Evolutionary conservation across 2,888 invertebrate genomes (phyloP).

Genomic region (Euclidia mi): DNA sequence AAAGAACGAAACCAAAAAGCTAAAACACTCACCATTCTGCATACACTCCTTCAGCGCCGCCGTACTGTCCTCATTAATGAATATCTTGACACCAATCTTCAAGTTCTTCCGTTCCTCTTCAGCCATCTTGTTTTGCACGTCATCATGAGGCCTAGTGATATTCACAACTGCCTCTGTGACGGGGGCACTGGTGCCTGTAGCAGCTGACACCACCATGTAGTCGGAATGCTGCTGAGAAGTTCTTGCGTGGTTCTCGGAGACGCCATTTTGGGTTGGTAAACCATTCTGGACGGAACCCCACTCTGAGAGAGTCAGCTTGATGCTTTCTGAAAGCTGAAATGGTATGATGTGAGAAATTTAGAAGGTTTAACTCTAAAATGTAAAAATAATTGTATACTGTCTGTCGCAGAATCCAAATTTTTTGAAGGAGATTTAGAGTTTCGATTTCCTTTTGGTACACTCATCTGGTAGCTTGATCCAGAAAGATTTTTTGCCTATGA

Average conservation of each 20-base stretch:
- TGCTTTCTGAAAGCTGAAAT: constrained; percentile 84
- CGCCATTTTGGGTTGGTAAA: constrained; percentile 71
- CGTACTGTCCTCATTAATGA: constrained; percentile 93
- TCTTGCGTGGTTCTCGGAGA: constrained; percentile 58
- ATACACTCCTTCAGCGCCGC: constrained; percentile 93
- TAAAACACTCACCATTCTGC: constrained; percentile 90
- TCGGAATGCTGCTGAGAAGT: constrained; percentile 67
- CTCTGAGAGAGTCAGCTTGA: constrained; percentile 84
- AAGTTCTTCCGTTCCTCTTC: constrained; percentile 93
- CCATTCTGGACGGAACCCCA: constrained; percentile 77
- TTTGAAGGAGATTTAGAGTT: too few species aligned
- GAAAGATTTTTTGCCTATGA: too few species aligned
- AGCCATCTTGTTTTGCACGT: constrained; percentile 91
- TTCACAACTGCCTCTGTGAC: constrained; percentile 78
- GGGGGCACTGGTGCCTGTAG: constrained; percentile 48
- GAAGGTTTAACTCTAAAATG: too few species aligned
- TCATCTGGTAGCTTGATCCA: too few species aligned
- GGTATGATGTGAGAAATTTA: too few species aligned
- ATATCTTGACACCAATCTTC: constrained; percentile 96
- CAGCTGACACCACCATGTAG: constrained; percentile 77
- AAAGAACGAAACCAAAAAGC: too few species aligned
- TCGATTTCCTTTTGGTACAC: too few species aligned
- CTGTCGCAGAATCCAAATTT: too few species aligned
- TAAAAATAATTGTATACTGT: too few species aligned
- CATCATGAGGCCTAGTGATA: constrained; percentile 91